These are phyloP conservation scores for Drosophila littoralis DNA, from an alignment of 1,140 invertebrate genomes.

Conservation along the genomic window DNA sequence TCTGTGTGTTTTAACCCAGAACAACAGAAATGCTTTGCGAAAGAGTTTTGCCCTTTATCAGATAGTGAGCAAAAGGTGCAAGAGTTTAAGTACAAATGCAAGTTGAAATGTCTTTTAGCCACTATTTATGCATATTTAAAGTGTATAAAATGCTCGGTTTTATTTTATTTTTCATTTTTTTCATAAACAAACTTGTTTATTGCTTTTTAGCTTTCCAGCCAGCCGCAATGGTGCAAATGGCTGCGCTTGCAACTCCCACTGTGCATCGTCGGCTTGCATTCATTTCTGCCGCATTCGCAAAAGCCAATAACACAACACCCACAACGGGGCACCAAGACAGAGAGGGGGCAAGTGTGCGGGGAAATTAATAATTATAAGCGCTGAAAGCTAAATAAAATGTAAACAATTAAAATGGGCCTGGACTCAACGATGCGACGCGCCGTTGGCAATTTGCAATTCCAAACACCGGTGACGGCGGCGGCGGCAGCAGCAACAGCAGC, in stretches of 20 bases:
- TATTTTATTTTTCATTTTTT: constrained; percentile 11
- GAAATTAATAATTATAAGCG: constrained; percentile 82
- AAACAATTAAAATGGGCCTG: constrained; percentile 80
- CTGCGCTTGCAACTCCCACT: constrained; percentile 35
- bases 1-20: too few species aligned
- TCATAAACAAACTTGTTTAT: constrained; percentile 65
- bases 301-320: constrained; percentile 76
- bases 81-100: too few species aligned
- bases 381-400: constrained; percentile 80
- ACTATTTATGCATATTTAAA: constrained; percentile 4
- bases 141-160: constrained; percentile 20
- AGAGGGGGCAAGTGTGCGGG: constrained; percentile 41
- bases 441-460: constrained; percentile 77
- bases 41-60: too few species aligned
- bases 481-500: constrained; percentile 30
- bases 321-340: constrained; percentile 40
- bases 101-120: too few species aligned
- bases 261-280: constrained; percentile 58
- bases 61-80: too few species aligned
- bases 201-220: constrained; percentile 24
- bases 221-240: constrained; percentile 45
- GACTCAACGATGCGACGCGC: constrained; percentile 62
- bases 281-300: constrained; percentile 74
- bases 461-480: constrained; percentile 57
- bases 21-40: too few species aligned